phyloP scores from a whole-genome alignment of 2,113 vertebrate genomes.

The Syngnathus floridae region DNA sequence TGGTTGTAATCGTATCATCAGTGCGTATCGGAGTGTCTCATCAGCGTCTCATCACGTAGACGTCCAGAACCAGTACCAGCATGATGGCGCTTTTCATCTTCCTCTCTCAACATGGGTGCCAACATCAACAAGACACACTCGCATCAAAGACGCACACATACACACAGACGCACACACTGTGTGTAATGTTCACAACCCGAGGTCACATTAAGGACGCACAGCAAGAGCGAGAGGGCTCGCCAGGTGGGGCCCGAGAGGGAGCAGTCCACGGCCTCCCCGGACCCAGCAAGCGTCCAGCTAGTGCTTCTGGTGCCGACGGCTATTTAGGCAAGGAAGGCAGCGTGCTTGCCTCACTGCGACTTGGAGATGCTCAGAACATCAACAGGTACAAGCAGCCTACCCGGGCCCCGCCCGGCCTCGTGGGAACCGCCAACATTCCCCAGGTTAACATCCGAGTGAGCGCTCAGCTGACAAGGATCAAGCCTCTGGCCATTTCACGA shows the following conservation, averaged over 20 bases:
- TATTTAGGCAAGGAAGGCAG: no score
- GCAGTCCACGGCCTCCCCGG: no score
- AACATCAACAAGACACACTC: slow-evolving; percentile 9
- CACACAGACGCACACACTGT: not conserved
- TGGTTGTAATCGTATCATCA: not conserved
- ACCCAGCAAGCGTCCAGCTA: no score
- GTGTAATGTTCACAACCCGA: not conserved
- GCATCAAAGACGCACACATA: not conserved
- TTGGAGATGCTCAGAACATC: no score
- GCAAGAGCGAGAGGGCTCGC: not conserved
- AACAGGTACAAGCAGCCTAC: no score
- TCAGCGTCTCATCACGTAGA: slow-evolving; percentile 9
- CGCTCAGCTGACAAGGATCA: no score
- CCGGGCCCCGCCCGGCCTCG: no score
- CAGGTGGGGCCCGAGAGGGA: not conserved
- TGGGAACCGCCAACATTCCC: no score
- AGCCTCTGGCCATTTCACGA: no score
- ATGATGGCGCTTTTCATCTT: slow-evolving; percentile 10
- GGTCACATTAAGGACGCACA: not conserved
- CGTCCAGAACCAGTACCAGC: slow-evolving; percentile 6
- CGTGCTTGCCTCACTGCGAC: no score
- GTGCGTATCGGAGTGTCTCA: slow-evolving; percentile 9
- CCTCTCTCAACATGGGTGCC: slow-evolving; percentile 2
- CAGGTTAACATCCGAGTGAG: no score
- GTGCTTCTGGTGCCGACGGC: no score